Evolutionary conservation across 2,113 vertebrate genomes (phyloP).

Genomic region (Brachyistius frenatus): DNA sequence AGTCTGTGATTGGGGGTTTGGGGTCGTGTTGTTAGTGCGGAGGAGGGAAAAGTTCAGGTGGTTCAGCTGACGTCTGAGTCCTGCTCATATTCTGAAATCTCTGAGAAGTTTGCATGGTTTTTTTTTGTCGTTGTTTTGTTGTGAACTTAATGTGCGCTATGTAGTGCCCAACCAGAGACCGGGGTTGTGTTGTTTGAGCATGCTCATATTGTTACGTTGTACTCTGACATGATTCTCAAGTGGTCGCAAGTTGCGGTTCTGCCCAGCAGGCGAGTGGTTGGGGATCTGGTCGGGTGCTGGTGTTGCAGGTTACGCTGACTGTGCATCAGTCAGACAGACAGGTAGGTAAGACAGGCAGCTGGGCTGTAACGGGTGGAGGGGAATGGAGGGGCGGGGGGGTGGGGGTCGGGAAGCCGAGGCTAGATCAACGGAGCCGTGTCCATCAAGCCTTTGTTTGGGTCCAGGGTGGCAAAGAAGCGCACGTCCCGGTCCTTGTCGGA

Average conservation of each 20-base stretch:
- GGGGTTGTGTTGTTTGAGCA: slow-evolving; percentile 36
- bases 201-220: slow-evolving; percentile 23
- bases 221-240: slow-evolving; percentile 48
- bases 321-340: slow-evolving; percentile 70
- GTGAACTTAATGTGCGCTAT: slow-evolving; percentile 54
- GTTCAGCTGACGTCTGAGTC: slow-evolving; percentile 64
- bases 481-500: slow-evolving; percentile 92
- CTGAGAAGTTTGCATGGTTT: slow-evolving; percentile 39
- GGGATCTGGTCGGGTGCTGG: slow-evolving; percentile 76
- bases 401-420: slow-evolving; percentile 11
- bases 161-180: slow-evolving; percentile 59
- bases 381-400: not conserved
- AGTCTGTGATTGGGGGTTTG: slow-evolving; percentile 47
- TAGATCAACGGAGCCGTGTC: slow-evolving; percentile 83
- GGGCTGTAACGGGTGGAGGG: slow-evolving; percentile 20
- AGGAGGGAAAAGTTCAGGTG: slow-evolving; percentile 52
- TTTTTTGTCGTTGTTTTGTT: slow-evolving; percentile 22
- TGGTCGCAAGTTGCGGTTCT: slow-evolving; percentile 56
- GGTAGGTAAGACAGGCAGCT: slow-evolving; percentile 70
- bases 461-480: slow-evolving; percentile 89
- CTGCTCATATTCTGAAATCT: slow-evolving; percentile 75
- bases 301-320: slow-evolving; percentile 64
- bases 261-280: slow-evolving; percentile 57
- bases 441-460: slow-evolving; percentile 81
- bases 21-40: slow-evolving; percentile 63